Conservation (phyloP, 1,140 invertebrate species). For the Apolygus lucorum region DNA sequence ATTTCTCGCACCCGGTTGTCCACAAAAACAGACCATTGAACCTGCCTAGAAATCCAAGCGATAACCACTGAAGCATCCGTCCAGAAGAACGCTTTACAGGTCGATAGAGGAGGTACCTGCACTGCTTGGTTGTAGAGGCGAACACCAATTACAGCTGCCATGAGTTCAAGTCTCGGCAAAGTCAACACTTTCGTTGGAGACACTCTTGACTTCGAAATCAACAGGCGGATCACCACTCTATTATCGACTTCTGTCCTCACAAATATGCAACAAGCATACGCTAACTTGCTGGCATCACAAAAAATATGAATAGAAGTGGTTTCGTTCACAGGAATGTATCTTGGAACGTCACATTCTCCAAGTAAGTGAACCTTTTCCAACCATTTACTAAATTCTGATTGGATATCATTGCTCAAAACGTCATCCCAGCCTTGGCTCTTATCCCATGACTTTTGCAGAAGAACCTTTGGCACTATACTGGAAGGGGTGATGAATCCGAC, state of each 20-base stretch:
- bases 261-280: conserved; percentile 1
- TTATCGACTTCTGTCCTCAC: background rate
- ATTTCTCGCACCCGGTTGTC: background rate
- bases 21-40: background rate
- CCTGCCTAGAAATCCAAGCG: background rate
- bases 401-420: background rate
- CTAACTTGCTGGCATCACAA: background rate
- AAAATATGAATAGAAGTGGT: background rate
- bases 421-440: background rate
- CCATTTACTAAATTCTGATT: background rate
- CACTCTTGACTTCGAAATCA: background rate
- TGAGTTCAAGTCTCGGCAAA: background rate
- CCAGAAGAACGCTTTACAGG: background rate
- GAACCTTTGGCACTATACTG: background rate
- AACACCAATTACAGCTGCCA: background rate
- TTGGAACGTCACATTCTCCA: background rate
- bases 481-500: background rate
- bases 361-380: background rate
- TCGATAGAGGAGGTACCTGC: background rate
- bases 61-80: background rate
- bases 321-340: background rate
- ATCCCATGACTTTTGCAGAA: background rate
- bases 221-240: background rate
- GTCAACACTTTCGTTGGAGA: background rate
- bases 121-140: background rate